Conservation (phyloP, 2,113 vertebrate species). For the Mionectes macconnelli region DNA sequence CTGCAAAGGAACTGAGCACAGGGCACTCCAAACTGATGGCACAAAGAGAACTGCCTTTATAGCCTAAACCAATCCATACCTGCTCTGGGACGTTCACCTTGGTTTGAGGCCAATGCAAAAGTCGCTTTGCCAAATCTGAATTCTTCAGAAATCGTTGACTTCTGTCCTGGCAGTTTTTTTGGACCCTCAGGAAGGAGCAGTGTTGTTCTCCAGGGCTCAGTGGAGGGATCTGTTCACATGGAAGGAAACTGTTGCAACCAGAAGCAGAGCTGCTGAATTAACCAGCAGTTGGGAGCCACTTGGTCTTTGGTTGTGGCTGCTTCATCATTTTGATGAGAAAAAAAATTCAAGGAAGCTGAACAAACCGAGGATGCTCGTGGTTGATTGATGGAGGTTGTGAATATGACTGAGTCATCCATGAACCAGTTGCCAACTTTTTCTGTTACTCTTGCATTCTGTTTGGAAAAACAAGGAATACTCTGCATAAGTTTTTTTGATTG, state of each 20-base stretch:
- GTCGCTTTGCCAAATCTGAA: neutral
- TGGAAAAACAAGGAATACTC: neutral
- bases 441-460: neutral
- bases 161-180: neutral
- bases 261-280: neutral
- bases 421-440: neutral
- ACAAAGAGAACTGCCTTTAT: neutral
- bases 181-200: neutral
- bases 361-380: neutral
- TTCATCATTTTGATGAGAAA: neutral
- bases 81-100: neutral
- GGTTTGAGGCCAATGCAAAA: neutral
- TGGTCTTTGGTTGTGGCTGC: neutral
- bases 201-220: fast-evolving
- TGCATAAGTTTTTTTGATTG: neutral
- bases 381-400: neutral
- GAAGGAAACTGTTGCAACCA: neutral
- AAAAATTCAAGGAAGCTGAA: neutral
- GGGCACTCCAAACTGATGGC: no score
- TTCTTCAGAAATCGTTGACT: neutral
- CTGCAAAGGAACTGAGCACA: neutral
- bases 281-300: neutral
- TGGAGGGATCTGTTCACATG: fast-evolving
- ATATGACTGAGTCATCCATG: neutral
- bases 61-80: neutral